phyloP scores from a whole-genome alignment of 2,113 vertebrate genomes.

The Poeciliopsis prolifica region DNA sequence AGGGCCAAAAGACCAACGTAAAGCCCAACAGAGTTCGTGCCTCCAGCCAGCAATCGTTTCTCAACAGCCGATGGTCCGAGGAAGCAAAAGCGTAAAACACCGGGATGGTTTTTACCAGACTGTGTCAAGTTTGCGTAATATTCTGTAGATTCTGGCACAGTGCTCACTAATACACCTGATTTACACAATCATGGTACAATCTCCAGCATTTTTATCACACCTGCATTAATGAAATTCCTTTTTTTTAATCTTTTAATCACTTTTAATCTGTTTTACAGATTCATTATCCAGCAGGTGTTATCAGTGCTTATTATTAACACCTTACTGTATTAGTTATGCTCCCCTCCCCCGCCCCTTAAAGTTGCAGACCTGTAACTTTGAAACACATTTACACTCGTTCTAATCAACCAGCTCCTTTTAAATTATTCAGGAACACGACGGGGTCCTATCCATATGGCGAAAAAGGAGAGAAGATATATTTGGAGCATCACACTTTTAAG shows the following conservation, averaged over 20 bases:
- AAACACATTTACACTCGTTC: conserved; percentile 67
- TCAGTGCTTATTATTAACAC: conserved; percentile 5
- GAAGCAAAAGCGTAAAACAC: no score
- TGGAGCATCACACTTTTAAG: conserved; percentile 80
- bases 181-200: not conserved
- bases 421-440: conserved; percentile 68
- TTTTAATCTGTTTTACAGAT: not conserved
- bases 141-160: not conserved
- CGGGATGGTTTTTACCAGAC: no score
- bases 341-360: conserved; percentile 22
- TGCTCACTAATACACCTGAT: not conserved
- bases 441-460: conserved; percentile 61
- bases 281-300: not conserved
- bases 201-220: not conserved
- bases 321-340: conserved; percentile 25
- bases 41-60: no score
- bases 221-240: not conserved
- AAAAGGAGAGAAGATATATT: conserved; percentile 68
- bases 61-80: no score
- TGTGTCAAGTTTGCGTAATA: not conserved
- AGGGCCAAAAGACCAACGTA: no score
- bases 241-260: not conserved
- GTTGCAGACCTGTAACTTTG: conserved; percentile 51
- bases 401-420: conserved; percentile 62
- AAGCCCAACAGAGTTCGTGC: no score